Evolutionary conservation across 2,113 vertebrate species (phyloP).

Genomic region (Brienomyrus brachyistius): DNA sequence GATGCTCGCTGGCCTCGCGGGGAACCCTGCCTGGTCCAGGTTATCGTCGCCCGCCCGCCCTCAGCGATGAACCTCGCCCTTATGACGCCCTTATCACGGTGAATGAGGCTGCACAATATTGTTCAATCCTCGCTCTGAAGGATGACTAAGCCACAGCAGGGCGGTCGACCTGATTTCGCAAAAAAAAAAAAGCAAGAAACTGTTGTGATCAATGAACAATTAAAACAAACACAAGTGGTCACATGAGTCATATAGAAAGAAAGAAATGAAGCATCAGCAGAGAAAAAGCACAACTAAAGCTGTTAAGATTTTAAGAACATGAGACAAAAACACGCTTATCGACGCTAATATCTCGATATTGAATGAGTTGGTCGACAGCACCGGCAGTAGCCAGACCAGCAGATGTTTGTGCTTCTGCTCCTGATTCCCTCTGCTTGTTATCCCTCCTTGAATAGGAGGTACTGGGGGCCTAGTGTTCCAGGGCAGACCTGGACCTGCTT

Average conservation of each 20-base stretch:
- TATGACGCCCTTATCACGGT: not conserved
- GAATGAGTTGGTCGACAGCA: not conserved
- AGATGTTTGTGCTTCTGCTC: not conserved
- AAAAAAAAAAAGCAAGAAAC: not conserved
- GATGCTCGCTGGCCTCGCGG: not conserved
- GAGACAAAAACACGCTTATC: not conserved
- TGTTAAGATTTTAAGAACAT: not conserved
- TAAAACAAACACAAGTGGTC: not conserved
- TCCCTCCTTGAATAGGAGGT: not conserved
- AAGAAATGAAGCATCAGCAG: not conserved
- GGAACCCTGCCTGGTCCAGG: not conserved
- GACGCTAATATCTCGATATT: not conserved
- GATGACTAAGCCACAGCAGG: not conserved
- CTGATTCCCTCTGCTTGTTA: not conserved
- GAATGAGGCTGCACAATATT: not conserved
- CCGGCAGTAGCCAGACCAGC: not conserved
- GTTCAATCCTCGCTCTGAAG: not conserved
- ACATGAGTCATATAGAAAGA: not conserved
- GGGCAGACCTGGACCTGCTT: not conserved
- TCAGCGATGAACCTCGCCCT: not conserved
- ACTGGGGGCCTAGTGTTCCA: not conserved
- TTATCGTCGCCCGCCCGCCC: not conserved
- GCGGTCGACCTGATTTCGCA: not conserved
- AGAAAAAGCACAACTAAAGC: not conserved
- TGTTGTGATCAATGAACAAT: not conserved